Base-by-base conservation (phyloP, 2,888 invertebrate genomes). In the Spisula solida region DNA sequence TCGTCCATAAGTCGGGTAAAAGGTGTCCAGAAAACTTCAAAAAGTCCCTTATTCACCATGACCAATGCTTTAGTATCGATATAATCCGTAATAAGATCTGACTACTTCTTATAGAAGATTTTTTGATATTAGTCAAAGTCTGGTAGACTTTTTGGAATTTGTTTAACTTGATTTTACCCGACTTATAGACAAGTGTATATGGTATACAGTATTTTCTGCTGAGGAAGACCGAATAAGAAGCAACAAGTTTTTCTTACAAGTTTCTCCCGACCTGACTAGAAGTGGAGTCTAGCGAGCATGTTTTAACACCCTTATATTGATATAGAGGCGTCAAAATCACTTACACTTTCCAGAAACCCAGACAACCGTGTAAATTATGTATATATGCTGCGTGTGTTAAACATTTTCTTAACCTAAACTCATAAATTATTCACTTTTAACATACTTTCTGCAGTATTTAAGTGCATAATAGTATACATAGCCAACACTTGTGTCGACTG, bases 291-390 rank as follows among this genome's bases (percentile, higher is more conserved):
- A 18, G 8, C 10, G 34, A 75, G 75, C 34, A 75, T 75, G 75
- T 34, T 75, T 75, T 75, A 31, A 75, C 75, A 75, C 75, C 34
- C 16, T 75, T 31, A 75, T 75, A 75, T 75, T 75, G 75, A 18
- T 75, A 34, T 75, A 12, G 16, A 75, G 75, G 75, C 20, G 75
- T 14, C 31, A 75, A 34, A 34, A 75, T 75, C 75, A 75, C 75
- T 75, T 75, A 18, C 4, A 18, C 16, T 75, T 75, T 34, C 34
- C 25, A 0, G 16, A 34, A 75, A 34, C 75, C 75, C 75, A 75
- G 75, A 75, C 75, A 16, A 31, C 18, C 34, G 5, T 34, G 31
- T 75, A 75, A 75, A 75, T 75, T 75, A 75, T 75, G 75, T 75
- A 75, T 75, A 75, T 31, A 75, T 34, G 18, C 29, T n/a, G 25